phyloP scores from a whole-genome alignment of 2,113 vertebrate species.

The Noctilio leporinus region DNA sequence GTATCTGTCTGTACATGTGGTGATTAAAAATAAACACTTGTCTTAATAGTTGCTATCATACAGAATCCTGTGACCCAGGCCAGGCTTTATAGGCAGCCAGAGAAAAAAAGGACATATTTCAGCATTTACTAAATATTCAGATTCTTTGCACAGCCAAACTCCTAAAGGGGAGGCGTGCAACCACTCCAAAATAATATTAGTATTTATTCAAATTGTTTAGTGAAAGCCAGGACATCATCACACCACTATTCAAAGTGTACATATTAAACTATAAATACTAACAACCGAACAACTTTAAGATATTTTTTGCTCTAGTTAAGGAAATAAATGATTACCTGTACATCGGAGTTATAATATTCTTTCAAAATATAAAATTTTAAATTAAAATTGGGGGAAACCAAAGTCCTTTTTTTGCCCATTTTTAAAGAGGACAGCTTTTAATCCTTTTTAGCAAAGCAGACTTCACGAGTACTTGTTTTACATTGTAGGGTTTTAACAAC shows the following conservation, averaged over 20 bases:
- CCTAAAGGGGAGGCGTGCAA: background rate
- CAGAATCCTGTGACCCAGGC: background rate
- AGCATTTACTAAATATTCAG: background rate
- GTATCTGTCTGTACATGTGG: constrained; percentile 40
- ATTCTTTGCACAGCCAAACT: constrained; percentile 25
- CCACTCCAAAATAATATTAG: background rate
- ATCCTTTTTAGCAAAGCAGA: background rate
- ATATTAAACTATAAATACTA: background rate
- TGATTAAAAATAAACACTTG: constrained; percentile 31
- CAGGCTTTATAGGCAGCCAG: background rate
- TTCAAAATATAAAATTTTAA: constrained; percentile 9
- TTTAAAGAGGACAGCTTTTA: constrained; percentile 1
- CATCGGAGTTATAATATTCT: background rate
- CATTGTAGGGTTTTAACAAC: background rate
- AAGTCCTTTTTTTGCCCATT: background rate
- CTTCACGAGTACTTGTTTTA: background rate
- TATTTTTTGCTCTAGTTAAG: background rate
- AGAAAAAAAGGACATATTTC: background rate
- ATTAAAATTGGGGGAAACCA: background rate
- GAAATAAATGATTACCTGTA: background rate
- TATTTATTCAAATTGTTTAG: background rate
- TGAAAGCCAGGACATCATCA: background rate
- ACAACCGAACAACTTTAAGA: background rate
- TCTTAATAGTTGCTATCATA: constrained; percentile 1
- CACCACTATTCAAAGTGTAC: background rate